Evolutionary conservation across 1,140 invertebrate species (phyloP).

Genomic region (Drosophila ficusphila): DNA sequence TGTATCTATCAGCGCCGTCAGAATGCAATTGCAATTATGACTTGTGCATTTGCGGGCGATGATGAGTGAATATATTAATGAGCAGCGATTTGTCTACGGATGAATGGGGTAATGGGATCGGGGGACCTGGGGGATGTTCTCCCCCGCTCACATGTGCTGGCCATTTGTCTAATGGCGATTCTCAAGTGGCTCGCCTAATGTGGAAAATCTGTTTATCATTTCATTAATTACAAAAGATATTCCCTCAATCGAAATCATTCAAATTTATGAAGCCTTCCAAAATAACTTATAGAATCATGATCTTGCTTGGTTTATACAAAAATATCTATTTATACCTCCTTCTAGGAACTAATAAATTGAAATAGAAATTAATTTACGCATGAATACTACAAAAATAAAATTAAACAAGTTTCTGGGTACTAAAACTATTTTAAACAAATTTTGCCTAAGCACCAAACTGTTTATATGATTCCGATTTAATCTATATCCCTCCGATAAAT

Average conservation of each 20-base stretch:
- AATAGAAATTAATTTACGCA: too few species aligned
- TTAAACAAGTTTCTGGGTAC: too few species aligned
- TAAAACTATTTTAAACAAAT: neutral
- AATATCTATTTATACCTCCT: neutral
- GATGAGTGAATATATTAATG: slow-evolving; percentile 83
- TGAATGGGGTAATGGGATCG: slow-evolving; percentile 1
- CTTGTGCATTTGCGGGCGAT: slow-evolving; percentile 66
- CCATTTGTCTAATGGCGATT: slow-evolving; percentile 67
- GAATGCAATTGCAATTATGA: slow-evolving; percentile 76
- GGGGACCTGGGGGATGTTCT: neutral
- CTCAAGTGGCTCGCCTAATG: slow-evolving; percentile 57
- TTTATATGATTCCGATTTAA: neutral
- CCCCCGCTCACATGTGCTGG: slow-evolving; percentile 29
- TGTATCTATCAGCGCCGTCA: slow-evolving; percentile 72
- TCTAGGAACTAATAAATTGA: too few species aligned
- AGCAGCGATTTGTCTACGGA: slow-evolving; percentile 74
- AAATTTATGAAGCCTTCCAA: slow-evolving; percentile 22
- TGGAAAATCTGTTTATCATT: slow-evolving; percentile 67
- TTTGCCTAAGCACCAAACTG: neutral
- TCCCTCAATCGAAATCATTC: slow-evolving; percentile 34
- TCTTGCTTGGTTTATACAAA: neutral
- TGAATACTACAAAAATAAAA: too few species aligned
- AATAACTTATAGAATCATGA: slow-evolving; percentile 5
- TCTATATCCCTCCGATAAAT: neutral
- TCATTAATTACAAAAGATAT: slow-evolving; percentile 63